Percentiles rank a stretch among this genome's conserved stretches.
Evolutionary conservation across 92 coral and sea anemone species (phyloP).

Genomic region (Porites lobata): DNA sequence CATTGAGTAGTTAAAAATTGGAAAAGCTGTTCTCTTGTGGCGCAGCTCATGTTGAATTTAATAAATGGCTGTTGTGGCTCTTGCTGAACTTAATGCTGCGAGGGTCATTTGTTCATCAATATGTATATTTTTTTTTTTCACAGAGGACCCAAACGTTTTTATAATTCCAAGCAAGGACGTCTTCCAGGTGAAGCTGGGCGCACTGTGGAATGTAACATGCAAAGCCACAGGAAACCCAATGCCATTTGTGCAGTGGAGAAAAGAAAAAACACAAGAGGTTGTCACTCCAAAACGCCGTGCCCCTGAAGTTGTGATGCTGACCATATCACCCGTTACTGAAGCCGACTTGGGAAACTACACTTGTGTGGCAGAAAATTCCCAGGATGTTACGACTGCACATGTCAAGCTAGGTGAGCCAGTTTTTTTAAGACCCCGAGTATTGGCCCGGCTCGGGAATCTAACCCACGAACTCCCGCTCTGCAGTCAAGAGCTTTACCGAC

Average conservation of each 20-base stretch:
- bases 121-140: no score
- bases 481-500: no score
- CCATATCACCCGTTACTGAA: constrained; percentile 33
- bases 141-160: constrained; percentile 27
- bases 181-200: constrained; percentile 7
- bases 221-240: constrained; percentile 80
- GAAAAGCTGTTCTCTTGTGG: no score
- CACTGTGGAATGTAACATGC: constrained; percentile 60
- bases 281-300: neutral
- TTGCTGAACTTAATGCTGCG: no score
- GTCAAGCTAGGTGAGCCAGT: constrained; percentile 6
- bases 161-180: neutral
- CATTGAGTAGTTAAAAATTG: no score
- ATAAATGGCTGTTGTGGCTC: no score
- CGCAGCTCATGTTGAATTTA: no score
- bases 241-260: constrained; percentile 77
- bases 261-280: constrained; percentile 13
- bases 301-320: constrained; percentile 27
- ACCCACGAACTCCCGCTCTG: no score
- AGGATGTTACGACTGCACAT: neutral
- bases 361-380: constrained; percentile 69
- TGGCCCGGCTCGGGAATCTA: no score
- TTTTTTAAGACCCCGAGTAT: no score
- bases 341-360: constrained; percentile 65
- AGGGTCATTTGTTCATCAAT: no score